Base-by-base conservation (phyloP, 2,888 invertebrate genomes). In the Lysandra coridon region DNA sequence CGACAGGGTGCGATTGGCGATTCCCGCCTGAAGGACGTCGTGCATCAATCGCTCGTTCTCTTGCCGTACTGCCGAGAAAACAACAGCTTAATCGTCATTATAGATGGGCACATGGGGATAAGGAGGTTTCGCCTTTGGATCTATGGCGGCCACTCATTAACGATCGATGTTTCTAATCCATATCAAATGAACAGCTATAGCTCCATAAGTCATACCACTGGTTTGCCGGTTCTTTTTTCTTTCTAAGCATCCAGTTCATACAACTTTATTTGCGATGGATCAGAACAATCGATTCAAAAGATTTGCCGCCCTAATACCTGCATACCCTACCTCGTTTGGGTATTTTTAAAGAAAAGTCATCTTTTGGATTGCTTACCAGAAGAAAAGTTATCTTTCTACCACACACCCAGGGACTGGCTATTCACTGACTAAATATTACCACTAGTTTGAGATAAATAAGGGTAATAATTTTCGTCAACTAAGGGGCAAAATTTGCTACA, bases 21-120 rank as follows among this genome's bases (percentile, higher is more conserved):
- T 89, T 90, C 90, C 94, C 92, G 87, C 92, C 92, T 97, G 96
- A 90, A 97, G 95, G 85, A 96, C 97, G 93, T 97, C 97, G 90
- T 95, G 95, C 95, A 97, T 96, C 93, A 97, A 95, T 92, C 97
- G 97, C 95, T 98, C 97, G 95, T 98, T 98, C 95, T 98, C 97
- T 95, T 97, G 97, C 86, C 98, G 97, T 91, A 98, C 98, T 98
- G 96, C 84, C 96, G 95, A 92, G 93, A 93, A 94, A 86, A 83
- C 88, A 81, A 82, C 81, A 84, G 90, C 91, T 92, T 91, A 91
- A 92, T 87, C 90, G 79, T 82, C 77, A 80, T 80, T 49, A 40
- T 75, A 57, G 17, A 40, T 57, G 30, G 23, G 12, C 10, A 62
- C 60, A 60, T 12, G 60, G 6, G 14, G n/a, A 5, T 53, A 7